These are phyloP conservation scores for Lamellibrachia columna DNA, from an alignment of 2,888 invertebrate species.

Conservation along the genomic window DNA sequence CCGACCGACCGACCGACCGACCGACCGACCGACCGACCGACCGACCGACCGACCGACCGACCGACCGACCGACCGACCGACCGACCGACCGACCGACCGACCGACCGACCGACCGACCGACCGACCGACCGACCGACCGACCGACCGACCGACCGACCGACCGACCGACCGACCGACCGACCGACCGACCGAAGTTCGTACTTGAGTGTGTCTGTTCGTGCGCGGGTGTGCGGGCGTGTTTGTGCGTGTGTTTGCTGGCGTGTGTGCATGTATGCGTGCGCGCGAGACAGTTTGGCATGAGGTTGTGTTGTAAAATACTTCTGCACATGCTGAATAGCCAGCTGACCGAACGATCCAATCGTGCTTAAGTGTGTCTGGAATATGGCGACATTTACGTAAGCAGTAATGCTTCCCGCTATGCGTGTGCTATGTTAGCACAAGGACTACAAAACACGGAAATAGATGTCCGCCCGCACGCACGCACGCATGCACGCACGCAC, in stretches of 20 bases:
- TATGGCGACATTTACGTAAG: neutral
- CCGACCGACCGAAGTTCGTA: neutral
- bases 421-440: no score
- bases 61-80: neutral
- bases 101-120: neutral
- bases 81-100: neutral
- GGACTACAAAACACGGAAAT: no score
- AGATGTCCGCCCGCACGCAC: neutral
- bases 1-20: neutral
- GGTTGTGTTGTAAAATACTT: no score
- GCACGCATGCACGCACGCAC: neutral
- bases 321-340: no score
- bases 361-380: neutral
- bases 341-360: neutral
- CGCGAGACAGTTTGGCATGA: neutral
- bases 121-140: neutral
- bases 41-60: neutral
- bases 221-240: neutral
- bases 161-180: neutral
- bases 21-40: neutral
- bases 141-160: neutral
- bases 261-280: neutral
- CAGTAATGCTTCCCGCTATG: neutral
- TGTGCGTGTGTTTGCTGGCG: neutral
- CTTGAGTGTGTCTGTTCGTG: no score